Conservation (phyloP, 2,113 vertebrate genomes). For the Pionites leucogaster region DNA sequence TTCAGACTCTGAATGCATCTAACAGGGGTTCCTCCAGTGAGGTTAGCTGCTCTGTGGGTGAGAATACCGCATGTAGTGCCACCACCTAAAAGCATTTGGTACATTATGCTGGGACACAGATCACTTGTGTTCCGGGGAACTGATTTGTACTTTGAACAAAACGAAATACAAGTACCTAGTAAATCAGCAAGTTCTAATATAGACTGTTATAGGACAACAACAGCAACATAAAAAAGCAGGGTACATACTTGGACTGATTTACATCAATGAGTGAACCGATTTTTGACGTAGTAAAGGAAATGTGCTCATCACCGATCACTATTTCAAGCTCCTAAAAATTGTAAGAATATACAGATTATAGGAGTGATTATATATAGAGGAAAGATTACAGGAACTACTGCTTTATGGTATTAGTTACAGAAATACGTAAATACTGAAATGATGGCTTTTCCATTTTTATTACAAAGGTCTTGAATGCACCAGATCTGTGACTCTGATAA, state of each 20-base stretch:
- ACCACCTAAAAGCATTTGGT: background rate
- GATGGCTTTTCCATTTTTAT: background rate
- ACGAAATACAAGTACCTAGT: background rate
- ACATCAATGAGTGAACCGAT: conserved; percentile 98
- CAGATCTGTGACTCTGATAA: background rate
- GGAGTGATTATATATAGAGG: background rate
- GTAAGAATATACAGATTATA: background rate
- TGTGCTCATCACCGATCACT: conserved; percentile 98
- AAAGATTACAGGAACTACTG: background rate
- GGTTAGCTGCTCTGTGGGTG: background rate
- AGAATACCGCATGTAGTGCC: fast-evolving
- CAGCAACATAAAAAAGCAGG: background rate
- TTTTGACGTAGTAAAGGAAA: conserved; percentile 99
- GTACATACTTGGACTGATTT: conserved; percentile 96
- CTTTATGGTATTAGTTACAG: background rate
- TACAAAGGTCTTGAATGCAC: background rate
- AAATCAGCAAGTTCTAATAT: background rate
- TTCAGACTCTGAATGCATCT: fast-evolving
- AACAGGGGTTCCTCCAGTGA: background rate
- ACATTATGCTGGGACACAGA: background rate
- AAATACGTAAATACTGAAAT: background rate
- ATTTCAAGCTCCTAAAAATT: conserved; percentile 92
- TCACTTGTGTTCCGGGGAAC: background rate
- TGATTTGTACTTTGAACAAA: background rate
- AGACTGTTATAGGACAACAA: background rate